Base-by-base conservation (phyloP, 1,140 invertebrate genomes). In the Musca vetustissima region DNA sequence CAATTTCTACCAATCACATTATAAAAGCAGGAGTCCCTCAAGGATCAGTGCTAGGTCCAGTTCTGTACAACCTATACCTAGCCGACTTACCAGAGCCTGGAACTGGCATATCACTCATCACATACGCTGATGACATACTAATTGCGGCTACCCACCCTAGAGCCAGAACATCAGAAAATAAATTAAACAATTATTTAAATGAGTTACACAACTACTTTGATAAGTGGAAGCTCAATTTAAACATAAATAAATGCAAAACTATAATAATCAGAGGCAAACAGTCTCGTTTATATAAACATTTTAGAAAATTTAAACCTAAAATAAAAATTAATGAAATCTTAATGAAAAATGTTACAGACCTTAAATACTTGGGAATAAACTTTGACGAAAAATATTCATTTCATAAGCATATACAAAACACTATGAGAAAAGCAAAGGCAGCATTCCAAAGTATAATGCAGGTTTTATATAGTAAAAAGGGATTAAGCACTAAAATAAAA, bases 1-100 rank as follows among this genome's bases (percentile, higher is more conserved):
- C 28, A 7, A 47, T 7, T 6, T 64, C 61, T 4, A 24, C 4
- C 6, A 4, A n/a, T 2, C 6, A 48, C 2, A 36, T 4, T 9
- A 47, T 64, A 47, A 64, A 19, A 19, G 61, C 25, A 24, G 61
- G 61, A 21, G 61, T 64, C 17, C 61, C 61, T 1, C 61, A 64
- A 15, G 61, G 61, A 1, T 64, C 36, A 43, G 36, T 13, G 1
- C 15, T n/a, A 28, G 24, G 22, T 9, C 13, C 22, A n/a, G 1
- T 57, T 17, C 19, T 64, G 15, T 64, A 64, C 21, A 64, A 64
- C 15, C 8, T 64, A 64, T 24, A 19, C 4, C 11, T 48, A 15
- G 17, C 43, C 4, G 61, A 64, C 17, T 7, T 64, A 4, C 61
- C 25, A 47, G 7, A 15, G 9, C 14, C 43, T n/a, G 17, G 47